These are phyloP conservation scores for Nysson spinosus DNA, from an alignment of 2,888 invertebrate species.

Conservation along the genomic window DNA sequence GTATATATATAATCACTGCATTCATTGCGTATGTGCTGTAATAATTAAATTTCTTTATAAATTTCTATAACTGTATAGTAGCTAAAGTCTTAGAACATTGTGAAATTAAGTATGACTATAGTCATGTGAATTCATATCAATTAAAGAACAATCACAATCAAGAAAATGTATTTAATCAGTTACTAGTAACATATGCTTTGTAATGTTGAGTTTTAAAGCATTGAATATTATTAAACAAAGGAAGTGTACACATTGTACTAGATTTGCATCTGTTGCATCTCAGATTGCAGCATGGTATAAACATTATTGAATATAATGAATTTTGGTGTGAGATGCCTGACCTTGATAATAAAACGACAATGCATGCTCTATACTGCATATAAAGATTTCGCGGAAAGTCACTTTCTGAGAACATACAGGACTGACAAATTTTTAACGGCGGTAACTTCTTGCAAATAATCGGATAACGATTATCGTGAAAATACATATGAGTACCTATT, in stretches of 20 bases:
- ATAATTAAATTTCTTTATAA: constrained; percentile 12
- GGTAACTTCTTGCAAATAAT: constrained; percentile 23
- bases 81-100: too few relatives aligned
- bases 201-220: too few relatives aligned
- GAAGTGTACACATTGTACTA: neutral
- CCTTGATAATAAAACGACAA: constrained; percentile 35
- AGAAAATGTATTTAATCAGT: too few relatives aligned
- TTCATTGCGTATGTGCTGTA: constrained; percentile 86
- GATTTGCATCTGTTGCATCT: neutral
- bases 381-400: constrained; percentile 21
- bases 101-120: too few relatives aligned
- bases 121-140: too few relatives aligned
- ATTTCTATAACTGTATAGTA: neutral
- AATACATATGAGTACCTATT: neutral
- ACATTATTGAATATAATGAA: constrained; percentile 18
- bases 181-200: too few relatives aligned
- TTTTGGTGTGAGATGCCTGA: constrained; percentile 14
- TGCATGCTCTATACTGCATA: constrained; percentile 3
- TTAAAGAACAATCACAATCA: too few relatives aligned
- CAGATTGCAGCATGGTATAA: too few relatives aligned
- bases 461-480: constrained; percentile 9
- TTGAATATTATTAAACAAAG: too few relatives aligned
- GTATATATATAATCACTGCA: constrained; percentile 83
- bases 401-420: constrained; percentile 19
- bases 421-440: constrained; percentile 9